Percentiles rank a stretch among this genome's conserved stretches.
phyloP scores from a whole-genome alignment of 2,113 vertebrate genomes.

The Nannobrachium achirus region DNA sequence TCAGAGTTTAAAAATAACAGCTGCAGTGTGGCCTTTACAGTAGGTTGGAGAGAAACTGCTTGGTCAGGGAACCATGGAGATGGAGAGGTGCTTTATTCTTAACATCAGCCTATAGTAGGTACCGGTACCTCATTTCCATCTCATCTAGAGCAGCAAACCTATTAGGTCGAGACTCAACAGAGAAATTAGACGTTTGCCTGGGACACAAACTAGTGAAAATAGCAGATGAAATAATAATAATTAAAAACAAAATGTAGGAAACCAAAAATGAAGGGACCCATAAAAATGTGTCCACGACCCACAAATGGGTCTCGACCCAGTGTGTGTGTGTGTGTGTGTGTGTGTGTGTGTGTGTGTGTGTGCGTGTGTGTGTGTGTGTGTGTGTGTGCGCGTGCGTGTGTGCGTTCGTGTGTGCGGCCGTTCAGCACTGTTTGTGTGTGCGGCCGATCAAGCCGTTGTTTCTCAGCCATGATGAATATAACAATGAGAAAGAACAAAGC shows the following conservation, averaged over 20 bases:
- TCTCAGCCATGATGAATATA: not conserved
- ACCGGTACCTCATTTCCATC: not conserved
- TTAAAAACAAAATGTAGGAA: too few species aligned
- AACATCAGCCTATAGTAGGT: constrained; percentile 9
- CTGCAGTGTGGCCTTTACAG: constrained; percentile 15
- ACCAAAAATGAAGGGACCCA: too few species aligned
- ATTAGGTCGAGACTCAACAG: not conserved
- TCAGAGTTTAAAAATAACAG: constrained; percentile 46
- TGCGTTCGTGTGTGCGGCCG: not conserved
- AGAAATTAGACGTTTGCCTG: too few species aligned
- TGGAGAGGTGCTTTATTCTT: constrained; percentile 17
- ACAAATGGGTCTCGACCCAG: too few species aligned
- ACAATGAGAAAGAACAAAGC: not conserved
- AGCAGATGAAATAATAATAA: too few species aligned
- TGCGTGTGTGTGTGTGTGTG: not conserved
- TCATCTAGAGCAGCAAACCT: too few species aligned
- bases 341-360: constrained; percentile 2
- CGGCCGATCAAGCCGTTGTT: not conserved
- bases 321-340: not conserved
- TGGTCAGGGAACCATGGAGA: constrained; percentile 44
- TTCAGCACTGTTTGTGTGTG: not conserved
- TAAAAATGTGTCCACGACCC: too few species aligned
- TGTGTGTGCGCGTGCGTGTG: constrained; percentile 1
- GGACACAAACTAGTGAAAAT: too few species aligned
- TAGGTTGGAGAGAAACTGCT: constrained; percentile 36